Conservation (phyloP, 53 echinoderm and acorn worm species). For the Paracentrotus lividus region DNA sequence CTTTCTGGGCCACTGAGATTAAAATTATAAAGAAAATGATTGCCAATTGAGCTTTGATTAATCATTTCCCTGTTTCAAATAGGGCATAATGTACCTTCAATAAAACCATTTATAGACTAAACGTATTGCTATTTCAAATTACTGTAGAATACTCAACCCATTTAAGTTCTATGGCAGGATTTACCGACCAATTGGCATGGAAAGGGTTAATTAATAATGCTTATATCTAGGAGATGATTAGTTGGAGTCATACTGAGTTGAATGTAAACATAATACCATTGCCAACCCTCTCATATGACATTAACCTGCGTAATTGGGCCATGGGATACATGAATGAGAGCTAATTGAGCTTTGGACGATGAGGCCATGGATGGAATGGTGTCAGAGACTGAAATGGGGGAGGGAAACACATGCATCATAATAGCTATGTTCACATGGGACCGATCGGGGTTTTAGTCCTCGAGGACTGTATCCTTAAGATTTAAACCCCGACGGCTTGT, state of each 20-base stretch:
- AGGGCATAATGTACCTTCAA: neutral
- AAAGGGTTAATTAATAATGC: neutral
- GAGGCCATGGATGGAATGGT: neutral
- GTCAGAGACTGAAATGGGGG: neutral
- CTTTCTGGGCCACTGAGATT: too few species aligned
- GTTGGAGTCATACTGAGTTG: neutral
- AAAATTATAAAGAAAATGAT: too few species aligned
- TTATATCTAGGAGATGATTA: neutral
- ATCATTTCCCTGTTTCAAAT: neutral
- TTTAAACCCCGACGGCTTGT: too few species aligned
- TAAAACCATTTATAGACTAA: neutral
- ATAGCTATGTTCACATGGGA: too few species aligned
- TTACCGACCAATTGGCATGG: neutral
- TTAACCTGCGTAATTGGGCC: constrained; percentile 7
- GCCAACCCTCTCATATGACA: neutral
- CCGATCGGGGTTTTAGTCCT: too few species aligned
- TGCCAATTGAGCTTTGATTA: neutral
- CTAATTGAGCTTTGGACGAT: constrained; percentile 4
- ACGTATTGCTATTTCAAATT: neutral
- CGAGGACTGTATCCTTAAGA: too few species aligned
- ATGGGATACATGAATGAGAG: constrained; percentile 30
- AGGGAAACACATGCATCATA: neutral
- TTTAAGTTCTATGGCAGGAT: neutral
- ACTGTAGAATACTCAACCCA: too few species aligned
- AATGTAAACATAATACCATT: constrained; percentile 12